phyloP scores from a whole-genome alignment of 23 tunicate genomes.

The Phallusia fumigata region DNA sequence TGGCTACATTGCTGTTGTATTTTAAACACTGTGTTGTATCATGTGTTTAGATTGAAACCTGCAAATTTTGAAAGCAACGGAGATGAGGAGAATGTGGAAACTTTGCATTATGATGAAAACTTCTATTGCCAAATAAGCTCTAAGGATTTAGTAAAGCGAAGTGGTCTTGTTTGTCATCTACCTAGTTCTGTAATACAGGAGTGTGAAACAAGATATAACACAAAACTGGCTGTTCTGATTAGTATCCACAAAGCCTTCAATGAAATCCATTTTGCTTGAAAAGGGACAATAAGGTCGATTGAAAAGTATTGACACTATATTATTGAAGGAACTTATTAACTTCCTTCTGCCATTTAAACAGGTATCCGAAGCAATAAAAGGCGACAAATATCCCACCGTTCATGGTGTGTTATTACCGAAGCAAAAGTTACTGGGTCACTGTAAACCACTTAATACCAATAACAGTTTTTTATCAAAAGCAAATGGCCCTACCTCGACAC shows the following conservation, averaged over 20 bases:
- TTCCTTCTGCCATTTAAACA: conserved; percentile 18
- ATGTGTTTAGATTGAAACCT: conserved; percentile 22
- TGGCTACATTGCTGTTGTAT: conserved; percentile 19
- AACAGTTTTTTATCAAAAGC: background rate
- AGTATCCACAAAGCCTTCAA: conserved; percentile 10
- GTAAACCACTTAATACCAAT: too few relatives aligned
- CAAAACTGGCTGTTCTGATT: conserved; percentile 14
- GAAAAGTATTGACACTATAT: conserved; percentile 20
- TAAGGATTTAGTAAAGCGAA: conserved; percentile 29
- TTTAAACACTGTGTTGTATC: conserved; percentile 15
- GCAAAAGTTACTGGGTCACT: conserved; percentile 21
- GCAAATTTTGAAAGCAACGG: background rate
- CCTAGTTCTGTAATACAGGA: conserved; percentile 24
- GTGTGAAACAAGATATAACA: conserved; percentile 17
- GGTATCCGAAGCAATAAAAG: conserved; percentile 18
- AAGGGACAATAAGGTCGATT: conserved; percentile 10
- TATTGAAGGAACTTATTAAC: conserved; percentile 23
- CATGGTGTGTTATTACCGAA: conserved; percentile 31
- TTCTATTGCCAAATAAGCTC: background rate
- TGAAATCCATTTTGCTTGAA: conserved; percentile 21
- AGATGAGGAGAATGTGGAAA: background rate
- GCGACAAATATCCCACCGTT: conserved; percentile 25
- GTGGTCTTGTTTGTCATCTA: conserved; percentile 26
- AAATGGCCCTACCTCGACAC: conserved; percentile 11
- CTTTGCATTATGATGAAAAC: background rate